Conservation (phyloP, 2,797 vertebrate species). For the Clamator glandarius region DNA sequence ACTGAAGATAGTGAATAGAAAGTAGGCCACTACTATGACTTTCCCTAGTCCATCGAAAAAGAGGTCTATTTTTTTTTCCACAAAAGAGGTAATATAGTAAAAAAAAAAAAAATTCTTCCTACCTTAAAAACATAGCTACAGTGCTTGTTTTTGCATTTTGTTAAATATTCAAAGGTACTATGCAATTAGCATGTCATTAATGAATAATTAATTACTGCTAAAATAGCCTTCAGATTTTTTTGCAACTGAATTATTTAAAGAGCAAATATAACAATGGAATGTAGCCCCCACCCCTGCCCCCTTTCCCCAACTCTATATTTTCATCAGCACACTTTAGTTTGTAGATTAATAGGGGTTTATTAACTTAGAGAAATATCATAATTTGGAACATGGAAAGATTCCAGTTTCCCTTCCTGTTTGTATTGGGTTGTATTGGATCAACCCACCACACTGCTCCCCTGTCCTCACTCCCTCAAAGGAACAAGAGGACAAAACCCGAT, state of each 20-base stretch:
- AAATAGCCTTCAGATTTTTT: constrained; percentile 87
- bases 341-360: constrained; percentile 48
- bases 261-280: constrained; percentile 86
- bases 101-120: constrained; percentile 59
- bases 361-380: constrained; percentile 33
- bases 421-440: not conserved
- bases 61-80: constrained; percentile 69
- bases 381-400: constrained; percentile 32
- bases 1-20: constrained; percentile 80
- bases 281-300: not conserved
- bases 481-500: constrained; percentile 19
- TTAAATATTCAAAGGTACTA: constrained; percentile 90
- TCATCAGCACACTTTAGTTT: constrained; percentile 48
- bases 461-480: not conserved
- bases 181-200: constrained; percentile 94
- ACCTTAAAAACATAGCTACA: constrained; percentile 80
- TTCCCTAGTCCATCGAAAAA: constrained; percentile 72
- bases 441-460: not conserved
- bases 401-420: constrained; percentile 42
- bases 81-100: constrained; percentile 66
- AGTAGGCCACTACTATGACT: constrained; percentile 81
- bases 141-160: constrained; percentile 85
- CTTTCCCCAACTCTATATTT: constrained; percentile 32
- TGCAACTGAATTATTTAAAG: constrained; percentile 91
- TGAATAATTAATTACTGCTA: constrained; percentile 93